A percentile compares a stretch with the other conserved stretches of the same genome.
These are phyloP conservation scores for Gobio occitaniae DNA, from an alignment of 2,797 vertebrate genomes.

Conservation along the genomic window DNA sequence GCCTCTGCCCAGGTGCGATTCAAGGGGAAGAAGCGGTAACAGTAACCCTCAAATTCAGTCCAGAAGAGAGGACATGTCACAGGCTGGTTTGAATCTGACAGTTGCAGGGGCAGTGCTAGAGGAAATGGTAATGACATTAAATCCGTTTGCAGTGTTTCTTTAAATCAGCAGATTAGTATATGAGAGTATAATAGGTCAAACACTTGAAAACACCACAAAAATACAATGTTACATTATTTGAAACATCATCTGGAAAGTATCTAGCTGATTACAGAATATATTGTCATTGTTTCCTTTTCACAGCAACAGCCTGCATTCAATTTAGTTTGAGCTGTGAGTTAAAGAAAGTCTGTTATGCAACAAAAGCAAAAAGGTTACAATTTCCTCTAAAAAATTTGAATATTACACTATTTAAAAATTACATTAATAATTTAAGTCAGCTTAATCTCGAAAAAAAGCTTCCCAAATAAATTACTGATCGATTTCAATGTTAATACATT, in stretches of 20 bases:
- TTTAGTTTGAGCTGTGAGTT: background rate
- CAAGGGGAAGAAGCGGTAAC: conserved; percentile 83
- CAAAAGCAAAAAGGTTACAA: background rate
- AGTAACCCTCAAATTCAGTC: conserved; percentile 81
- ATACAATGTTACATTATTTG: background rate
- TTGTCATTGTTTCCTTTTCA: conserved; percentile 18
- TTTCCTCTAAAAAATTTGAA: background rate
- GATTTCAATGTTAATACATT: conserved; percentile 6
- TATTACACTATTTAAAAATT: background rate
- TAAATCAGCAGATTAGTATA: background rate
- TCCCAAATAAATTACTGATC: background rate
- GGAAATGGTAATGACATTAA: background rate
- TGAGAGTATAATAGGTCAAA: background rate
- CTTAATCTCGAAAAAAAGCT: background rate
- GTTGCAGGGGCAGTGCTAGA: conserved; percentile 72
- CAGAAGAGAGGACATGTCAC: conserved; percentile 83
- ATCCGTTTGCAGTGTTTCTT: background rate
- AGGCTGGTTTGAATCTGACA: conserved; percentile 72
- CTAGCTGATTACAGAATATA: background rate
- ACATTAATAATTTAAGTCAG: background rate
- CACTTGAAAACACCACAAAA: background rate
- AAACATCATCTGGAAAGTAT: conserved; percentile 18
- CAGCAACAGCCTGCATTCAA: conserved; percentile 9
- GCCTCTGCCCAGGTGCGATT: conserved; percentile 84
- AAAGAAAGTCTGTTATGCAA: background rate